A percentile compares a stretch with the other conserved stretches of the same genome.
Conservation (phyloP, 2,797 vertebrate species). For the Monodelphis domestica region DNA sequence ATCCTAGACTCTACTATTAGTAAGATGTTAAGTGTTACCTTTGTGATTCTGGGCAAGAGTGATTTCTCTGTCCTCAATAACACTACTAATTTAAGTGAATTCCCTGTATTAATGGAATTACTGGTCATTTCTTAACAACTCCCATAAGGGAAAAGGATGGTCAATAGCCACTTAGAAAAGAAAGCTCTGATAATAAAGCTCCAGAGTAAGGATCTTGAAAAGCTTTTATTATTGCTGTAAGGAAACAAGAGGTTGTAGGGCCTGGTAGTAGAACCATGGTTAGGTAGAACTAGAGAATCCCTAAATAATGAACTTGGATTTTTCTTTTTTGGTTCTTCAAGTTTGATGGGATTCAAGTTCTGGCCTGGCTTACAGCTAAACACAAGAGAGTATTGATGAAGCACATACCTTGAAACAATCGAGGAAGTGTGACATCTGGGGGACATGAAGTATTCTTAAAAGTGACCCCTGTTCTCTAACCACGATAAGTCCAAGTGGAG, state of each 20-base stretch:
- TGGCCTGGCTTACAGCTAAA: neutral
- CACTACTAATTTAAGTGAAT: neutral
- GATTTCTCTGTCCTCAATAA: neutral
- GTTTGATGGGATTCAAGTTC: neutral
- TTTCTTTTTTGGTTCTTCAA: neutral
- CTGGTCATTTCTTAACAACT: neutral
- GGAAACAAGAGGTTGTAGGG: neutral
- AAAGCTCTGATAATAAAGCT: neutral
- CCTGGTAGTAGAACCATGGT: neutral
- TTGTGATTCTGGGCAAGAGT: neutral
- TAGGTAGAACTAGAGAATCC: neutral
- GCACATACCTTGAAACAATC: neutral
- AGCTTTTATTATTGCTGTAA: neutral
- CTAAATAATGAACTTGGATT: neutral
- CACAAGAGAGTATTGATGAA: neutral
- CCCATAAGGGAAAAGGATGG: neutral
- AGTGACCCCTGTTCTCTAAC: no score
- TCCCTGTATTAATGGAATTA: neutral
- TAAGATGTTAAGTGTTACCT: neutral
- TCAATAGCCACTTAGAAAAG: neutral
- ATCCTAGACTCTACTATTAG: neutral
- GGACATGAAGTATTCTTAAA: neutral
- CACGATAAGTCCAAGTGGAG: no score
- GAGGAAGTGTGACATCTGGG: neutral
- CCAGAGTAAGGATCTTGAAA: neutral